Evolutionary conservation across 2,888 invertebrate species (phyloP).

Genomic region (Anthoptus insignis): DNA sequence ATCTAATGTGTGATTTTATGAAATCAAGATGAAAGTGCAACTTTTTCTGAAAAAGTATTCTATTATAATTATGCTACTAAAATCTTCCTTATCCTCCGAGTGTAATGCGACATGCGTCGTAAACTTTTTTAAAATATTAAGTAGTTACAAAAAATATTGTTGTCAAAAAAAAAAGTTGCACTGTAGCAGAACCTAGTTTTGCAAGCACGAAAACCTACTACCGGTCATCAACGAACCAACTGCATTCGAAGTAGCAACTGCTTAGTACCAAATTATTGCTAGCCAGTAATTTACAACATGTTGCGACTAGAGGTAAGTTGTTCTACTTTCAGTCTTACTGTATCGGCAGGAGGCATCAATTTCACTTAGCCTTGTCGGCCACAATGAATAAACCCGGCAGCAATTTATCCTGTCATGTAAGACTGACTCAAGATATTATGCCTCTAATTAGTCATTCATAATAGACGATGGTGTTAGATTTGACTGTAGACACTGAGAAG

Average conservation of each 20-base stretch:
- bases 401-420: constrained; percentile 35
- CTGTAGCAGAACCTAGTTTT: neutral
- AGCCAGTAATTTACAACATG: constrained; percentile 1
- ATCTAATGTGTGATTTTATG: too few species aligned
- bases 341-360: constrained; percentile 16
- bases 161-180: neutral
- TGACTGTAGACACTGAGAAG: constrained; percentile 31
- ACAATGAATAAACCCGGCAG: constrained; percentile 32
- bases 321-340: constrained; percentile 20
- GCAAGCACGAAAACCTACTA: neutral
- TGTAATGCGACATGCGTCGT: too few species aligned
- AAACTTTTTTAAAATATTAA: too few species aligned
- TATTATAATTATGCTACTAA: too few species aligned
- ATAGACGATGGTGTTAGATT: constrained; percentile 29
- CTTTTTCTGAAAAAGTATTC: too few species aligned
- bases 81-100: too few species aligned
- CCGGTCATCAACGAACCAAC: neutral
- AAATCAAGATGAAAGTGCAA: too few species aligned
- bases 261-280: constrained; percentile 14
- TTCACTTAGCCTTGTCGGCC: constrained; percentile 13
- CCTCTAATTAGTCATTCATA: constrained; percentile 38
- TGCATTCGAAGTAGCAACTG: constrained; percentile 7
- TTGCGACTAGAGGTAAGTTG: neutral
- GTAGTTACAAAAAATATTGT: neutral
- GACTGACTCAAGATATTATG: constrained; percentile 34